A percentile compares a stretch with the other conserved stretches of the same genome.
Evolutionary conservation across 2,113 vertebrate species (phyloP).

Genomic region (Pelodiscus sinensis): DNA sequence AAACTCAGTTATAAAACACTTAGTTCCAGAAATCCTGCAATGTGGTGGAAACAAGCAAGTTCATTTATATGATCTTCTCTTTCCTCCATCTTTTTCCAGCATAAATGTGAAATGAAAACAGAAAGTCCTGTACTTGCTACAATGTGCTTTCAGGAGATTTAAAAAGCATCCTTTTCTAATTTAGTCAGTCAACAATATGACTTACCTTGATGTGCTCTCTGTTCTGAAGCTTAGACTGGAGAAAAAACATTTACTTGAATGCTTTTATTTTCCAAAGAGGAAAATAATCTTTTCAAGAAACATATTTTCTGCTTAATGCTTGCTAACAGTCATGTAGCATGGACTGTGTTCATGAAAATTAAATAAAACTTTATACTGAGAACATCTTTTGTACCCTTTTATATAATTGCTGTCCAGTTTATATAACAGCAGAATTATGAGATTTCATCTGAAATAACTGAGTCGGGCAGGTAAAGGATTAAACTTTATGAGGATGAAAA

Average conservation of each 20-base stretch:
- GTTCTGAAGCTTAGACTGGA: not conserved
- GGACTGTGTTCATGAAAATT: not conserved
- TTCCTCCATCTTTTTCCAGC: not conserved
- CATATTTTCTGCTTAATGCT: not conserved
- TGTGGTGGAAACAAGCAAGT: not conserved
- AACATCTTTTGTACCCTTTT: not conserved
- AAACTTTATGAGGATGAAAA: conserved; percentile 58
- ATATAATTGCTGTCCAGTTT: conserved; percentile 11
- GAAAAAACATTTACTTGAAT: not conserved
- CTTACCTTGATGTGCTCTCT: not conserved
- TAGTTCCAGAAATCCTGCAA: not conserved
- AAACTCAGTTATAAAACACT: not conserved
- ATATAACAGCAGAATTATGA: conserved; percentile 38
- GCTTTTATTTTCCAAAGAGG: conserved; percentile 6
- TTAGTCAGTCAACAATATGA: not conserved
- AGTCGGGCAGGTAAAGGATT: conserved; percentile 29
- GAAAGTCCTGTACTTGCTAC: not conserved
- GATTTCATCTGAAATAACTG: conserved; percentile 45
- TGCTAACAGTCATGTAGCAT: not conserved
- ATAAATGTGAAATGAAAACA: not conserved
- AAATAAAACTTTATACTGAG: not conserved
- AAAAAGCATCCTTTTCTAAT: not conserved
- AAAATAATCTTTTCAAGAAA: conserved; percentile 10
- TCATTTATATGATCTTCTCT: not conserved
- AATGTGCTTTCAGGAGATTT: not conserved